Conservation (phyloP, 2,797 vertebrate species). For the Rhinatrema bivittatum region DNA sequence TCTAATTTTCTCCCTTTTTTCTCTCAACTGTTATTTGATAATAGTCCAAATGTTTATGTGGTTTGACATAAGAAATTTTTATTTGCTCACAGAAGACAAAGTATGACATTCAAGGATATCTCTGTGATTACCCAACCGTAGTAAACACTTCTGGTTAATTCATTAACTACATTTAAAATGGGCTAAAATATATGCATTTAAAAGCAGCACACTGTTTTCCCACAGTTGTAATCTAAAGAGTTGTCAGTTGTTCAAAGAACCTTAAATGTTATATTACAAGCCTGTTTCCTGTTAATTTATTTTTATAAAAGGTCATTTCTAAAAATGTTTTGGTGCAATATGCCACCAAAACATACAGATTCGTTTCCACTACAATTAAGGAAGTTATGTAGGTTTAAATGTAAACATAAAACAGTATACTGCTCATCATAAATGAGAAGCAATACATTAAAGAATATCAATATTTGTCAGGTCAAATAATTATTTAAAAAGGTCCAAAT, state of each 20-base stretch:
- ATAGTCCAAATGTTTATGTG: conserved; percentile 30
- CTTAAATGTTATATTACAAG: conserved; percentile 29
- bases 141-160: too few species aligned
- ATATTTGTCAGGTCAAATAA: conserved; percentile 27
- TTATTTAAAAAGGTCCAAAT: conserved; percentile 28
- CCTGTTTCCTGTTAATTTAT: conserved; percentile 14
- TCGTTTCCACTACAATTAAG: conserved; percentile 28
- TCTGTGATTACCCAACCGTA: too few species aligned
- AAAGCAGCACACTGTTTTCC: conserved; percentile 32
- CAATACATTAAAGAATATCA: conserved; percentile 15
- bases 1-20: conserved; percentile 23
- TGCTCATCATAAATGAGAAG: conserved; percentile 9
- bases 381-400: conserved; percentile 9
- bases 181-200: conserved; percentile 53
- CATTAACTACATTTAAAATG: conserved; percentile 38
- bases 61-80: conserved; percentile 8
- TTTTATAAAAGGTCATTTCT: conserved; percentile 21
- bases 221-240: conserved; percentile 34
- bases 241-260: conserved; percentile 23
- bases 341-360: conserved; percentile 37
- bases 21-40: too few species aligned
- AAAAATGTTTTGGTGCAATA: conserved; percentile 39
- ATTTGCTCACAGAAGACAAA: conserved; percentile 36
- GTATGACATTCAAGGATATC: conserved; percentile 30
- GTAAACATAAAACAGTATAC: conserved; percentile 17